Percentiles rank a stretch among this genome's conserved stretches.
phyloP scores from a whole-genome alignment of 1,140 invertebrate species.

The Drosophila repletoides region DNA sequence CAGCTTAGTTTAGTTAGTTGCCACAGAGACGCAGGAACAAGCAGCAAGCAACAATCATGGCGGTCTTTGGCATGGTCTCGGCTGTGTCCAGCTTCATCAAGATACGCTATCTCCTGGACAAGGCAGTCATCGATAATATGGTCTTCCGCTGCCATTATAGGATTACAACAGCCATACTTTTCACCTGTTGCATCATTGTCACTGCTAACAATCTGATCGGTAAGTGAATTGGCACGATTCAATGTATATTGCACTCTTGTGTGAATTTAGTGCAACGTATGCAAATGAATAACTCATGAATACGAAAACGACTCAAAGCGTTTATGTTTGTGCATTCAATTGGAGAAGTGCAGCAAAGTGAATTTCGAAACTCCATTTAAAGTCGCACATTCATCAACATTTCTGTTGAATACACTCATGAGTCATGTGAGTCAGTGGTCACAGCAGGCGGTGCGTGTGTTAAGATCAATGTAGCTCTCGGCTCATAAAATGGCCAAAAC shows the following conservation, averaged over 20 bases:
- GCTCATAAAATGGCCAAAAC: background rate
- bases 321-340: constrained; percentile 45
- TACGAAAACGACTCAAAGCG: background rate
- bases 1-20: constrained; percentile 36
- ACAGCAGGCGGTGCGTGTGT: constrained; percentile 32
- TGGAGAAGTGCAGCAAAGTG: constrained; percentile 13
- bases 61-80: constrained; percentile 90
- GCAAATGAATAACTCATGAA: constrained; percentile 39
- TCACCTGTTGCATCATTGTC: constrained; percentile 93
- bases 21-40: constrained; percentile 10
- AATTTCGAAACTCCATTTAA: constrained; percentile 36
- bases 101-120: constrained; percentile 92
- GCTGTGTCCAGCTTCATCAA: constrained; percentile 93
- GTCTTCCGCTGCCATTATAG: constrained; percentile 95
- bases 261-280: constrained; percentile 56
- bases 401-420: constrained; percentile 48
- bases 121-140: constrained; percentile 94
- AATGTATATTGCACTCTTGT: background rate
- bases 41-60: constrained; percentile 84
- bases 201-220: constrained; percentile 94
- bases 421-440: constrained; percentile 50
- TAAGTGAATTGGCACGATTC: constrained; percentile 83
- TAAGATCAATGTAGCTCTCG: constrained; percentile 40
- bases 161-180: constrained; percentile 93
- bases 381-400: constrained; percentile 58